Evolutionary conservation across 1,140 invertebrate genomes (phyloP), one percentile per base, ranked within the genome.

Genomic region (Drosophila setifemur): DNA sequence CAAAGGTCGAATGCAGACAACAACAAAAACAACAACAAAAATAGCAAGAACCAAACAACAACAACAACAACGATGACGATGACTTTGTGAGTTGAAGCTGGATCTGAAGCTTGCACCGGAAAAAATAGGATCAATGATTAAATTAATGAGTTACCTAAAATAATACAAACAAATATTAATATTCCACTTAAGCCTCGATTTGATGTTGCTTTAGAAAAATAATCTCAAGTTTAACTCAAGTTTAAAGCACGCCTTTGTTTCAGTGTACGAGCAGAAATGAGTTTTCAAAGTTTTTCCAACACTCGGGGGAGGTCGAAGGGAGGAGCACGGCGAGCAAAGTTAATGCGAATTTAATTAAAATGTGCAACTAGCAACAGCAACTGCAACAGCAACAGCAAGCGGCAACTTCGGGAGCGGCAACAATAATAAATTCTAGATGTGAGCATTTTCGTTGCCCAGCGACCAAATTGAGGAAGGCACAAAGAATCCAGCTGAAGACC

Each of bases 291-390:
- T 85, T 86, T 81, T 85, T 68, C 81, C 75, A 78, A 63, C 70
- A 66, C 37, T 54, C 54, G 68, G 72, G 76, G 57, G 28, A 54
- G 69, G 55, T 60, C n/a, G 8, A 16, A 14, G 21, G 23, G 12
- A 21, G 42, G 11, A 21, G 39, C n/a, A 19, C 23, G 11, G 52
- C 40, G 40, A 39, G 60, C 58, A 69, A 86, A 86, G 71, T 86
- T 86, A 86, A 86, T 86, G 81, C 82, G 81, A 86, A 86, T 86
- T 87, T 86, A 86, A 86, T 86, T 86, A 86, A 86, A 86, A 86
- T 86, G 81, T 85, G 79, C 79, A 85, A 85, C 79, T 76, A 87
- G 75, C 82, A 85, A 85, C 70, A 83, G 57, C 73, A 54, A 12
- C 66, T 49, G 28, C 63, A 60, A 19, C 49, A 29, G 45, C 55